Base-by-base conservation (phyloP, 1,140 invertebrate genomes). In the Cherax quadricarinatus region DNA sequence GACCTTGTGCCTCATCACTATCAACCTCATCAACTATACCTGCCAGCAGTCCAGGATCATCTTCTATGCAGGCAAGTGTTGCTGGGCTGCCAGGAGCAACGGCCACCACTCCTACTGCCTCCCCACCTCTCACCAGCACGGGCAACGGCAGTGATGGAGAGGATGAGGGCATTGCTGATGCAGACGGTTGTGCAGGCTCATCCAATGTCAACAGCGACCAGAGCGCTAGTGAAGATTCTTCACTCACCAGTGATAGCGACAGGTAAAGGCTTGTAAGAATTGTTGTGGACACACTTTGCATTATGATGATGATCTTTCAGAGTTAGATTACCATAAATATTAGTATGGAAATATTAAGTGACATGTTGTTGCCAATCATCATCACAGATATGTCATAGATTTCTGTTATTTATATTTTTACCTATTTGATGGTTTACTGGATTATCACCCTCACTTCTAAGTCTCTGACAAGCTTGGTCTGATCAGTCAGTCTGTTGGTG, bases 141-240 rank as follows among this genome's bases (percentile, higher is more conserved):
- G 81, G 84, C 57, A 79, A 79, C 75, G 51, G 86, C 16, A 94
- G 90, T 90, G 93, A 94, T 91, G 93, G 90, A 24, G 94, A 94
- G 88, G 94, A 94, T 89, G 94, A 95, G 86, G 94, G 94, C 14
- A 93, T 94, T 21, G 94, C 94, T 24, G 94, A 94, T 75, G 94
- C 86, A 18, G 93, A 94, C 89, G 87, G 92, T 80, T 89, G 81
- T 70, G 89, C 88, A 6, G 86, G 92, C 1, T 93, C 93, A 3
- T 94, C 93, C 18, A 88, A 92, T 83, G 94, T 94, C 48, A 93
- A 94, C 83, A 94, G 95, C 89, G 96, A 96, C 94, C 96, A 97
- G 93, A 97, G 97, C 95, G 97, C 97, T 94, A 97, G 96, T 94
- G 97, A 97, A 94, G 97, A 97, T 94, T 97, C 97, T 94, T 97